Evolutionary conservation across 2,113 vertebrate species (phyloP).

Genomic region (Pangasianodon gigas): DNA sequence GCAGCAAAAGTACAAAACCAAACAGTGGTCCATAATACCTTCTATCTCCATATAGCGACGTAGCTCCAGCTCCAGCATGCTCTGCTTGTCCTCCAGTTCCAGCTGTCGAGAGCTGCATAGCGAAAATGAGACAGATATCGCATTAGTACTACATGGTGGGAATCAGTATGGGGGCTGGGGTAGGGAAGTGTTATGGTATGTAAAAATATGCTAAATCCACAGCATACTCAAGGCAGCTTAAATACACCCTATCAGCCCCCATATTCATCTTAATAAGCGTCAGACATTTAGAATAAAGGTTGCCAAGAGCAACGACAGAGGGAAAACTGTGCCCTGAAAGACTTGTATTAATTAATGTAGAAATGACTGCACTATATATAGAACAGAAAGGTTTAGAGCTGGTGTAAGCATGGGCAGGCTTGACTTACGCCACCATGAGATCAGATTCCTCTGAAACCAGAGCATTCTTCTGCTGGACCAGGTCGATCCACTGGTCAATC

Average conservation of each 20-base stretch:
- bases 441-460: constrained; percentile 89
- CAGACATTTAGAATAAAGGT: constrained; percentile 42
- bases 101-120: constrained; percentile 81
- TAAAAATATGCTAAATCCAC: constrained; percentile 41
- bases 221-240: constrained; percentile 15
- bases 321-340: constrained; percentile 1
- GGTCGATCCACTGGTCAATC: constrained; percentile 84
- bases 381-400: not conserved
- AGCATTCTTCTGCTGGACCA: constrained; percentile 87
- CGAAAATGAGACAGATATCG: constrained; percentile 24
- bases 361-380: not conserved
- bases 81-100: constrained; percentile 88
- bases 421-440: constrained; percentile 90
- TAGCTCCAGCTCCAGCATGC: constrained; percentile 84
- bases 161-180: not conserved
- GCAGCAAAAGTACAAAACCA: constrained; percentile 61
- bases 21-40: constrained; percentile 59
- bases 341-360: constrained; percentile 11
- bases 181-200: not conserved
- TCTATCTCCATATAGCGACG: constrained; percentile 78
- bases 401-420: not conserved
- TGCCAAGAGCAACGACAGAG: constrained; percentile 47
- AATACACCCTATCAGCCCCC: constrained; percentile 28
- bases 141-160: not conserved
- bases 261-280: constrained; percentile 42